Percentiles rank a stretch among this genome's conserved stretches.
Conservation (phyloP, 2,797 vertebrate species). For the Hemibagrus guttatus region DNA sequence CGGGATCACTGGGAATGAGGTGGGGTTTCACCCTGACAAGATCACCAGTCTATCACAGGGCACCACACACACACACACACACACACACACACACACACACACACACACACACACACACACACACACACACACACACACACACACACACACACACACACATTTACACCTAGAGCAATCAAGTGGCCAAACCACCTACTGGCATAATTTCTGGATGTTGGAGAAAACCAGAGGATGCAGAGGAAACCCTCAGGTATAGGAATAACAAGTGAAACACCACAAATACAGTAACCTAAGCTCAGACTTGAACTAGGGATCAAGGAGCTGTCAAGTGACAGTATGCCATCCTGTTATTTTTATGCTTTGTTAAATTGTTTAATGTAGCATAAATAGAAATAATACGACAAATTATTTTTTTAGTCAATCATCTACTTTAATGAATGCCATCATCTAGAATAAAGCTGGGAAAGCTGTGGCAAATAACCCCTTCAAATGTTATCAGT, state of each 20-base stretch:
- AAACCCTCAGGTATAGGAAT: neutral
- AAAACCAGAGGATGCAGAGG: neutral
- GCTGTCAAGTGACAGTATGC: neutral
- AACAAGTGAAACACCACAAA: neutral
- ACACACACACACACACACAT: too few relatives aligned
- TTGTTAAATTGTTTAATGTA: constrained; percentile 7
- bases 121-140: too few relatives aligned
- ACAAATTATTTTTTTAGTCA: constrained; percentile 17
- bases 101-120: too few relatives aligned
- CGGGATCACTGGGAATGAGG: neutral
- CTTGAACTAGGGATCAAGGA: neutral
- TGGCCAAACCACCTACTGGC: too few relatives aligned
- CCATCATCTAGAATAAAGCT: constrained; percentile 3
- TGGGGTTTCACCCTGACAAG: neutral
- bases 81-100: too few relatives aligned
- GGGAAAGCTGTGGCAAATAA: neutral
- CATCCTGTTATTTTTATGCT: constrained; percentile 5
- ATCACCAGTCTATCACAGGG: neutral
- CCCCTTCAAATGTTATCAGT: neutral
- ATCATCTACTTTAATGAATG: constrained; percentile 5
- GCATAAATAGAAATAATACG: constrained; percentile 9
- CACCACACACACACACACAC: neutral
- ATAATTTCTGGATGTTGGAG: neutral
- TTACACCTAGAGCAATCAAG: neutral
- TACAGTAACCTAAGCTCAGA: neutral